A percentile compares a stretch with the other conserved stretches of the same genome.
These are phyloP conservation scores for Chanos chanos DNA, from an alignment of 2,797 vertebrate species.

Conservation along the genomic window DNA sequence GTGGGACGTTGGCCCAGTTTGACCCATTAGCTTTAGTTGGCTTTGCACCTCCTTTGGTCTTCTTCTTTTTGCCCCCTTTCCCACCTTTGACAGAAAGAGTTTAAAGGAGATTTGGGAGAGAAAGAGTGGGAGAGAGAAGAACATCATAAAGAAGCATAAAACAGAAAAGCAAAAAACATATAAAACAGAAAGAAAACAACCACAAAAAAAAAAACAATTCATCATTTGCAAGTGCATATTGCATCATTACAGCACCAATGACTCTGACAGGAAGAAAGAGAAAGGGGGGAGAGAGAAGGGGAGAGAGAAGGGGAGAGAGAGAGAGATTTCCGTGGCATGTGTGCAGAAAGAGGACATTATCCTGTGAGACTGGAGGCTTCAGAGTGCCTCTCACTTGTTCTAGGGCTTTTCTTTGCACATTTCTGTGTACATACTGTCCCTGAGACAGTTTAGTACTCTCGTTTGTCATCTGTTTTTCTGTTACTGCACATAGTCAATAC, in stretches of 20 bases:
- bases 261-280: background rate
- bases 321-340: no score
- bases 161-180: background rate
- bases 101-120: no score
- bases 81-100: no score
- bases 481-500: no score
- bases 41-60: constrained; percentile 88
- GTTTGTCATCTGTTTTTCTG: no score
- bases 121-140: constrained; percentile 9
- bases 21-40: constrained; percentile 89
- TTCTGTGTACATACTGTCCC: constrained; percentile 50
- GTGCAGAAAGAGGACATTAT: no score
- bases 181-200: background rate
- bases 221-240: no score
- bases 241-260: no score
- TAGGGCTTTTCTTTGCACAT: constrained; percentile 48
- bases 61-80: constrained; percentile 99
- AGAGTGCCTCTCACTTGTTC: background rate
- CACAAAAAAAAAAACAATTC: no score
- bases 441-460: no score
- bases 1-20: constrained; percentile 91
- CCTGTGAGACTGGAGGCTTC: background rate
- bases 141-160: no score
- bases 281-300: background rate
- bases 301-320: constrained; percentile 14